Evolutionary conservation across 1,140 invertebrate species (phyloP).

Genomic region (Cataglyphis hispanica): DNA sequence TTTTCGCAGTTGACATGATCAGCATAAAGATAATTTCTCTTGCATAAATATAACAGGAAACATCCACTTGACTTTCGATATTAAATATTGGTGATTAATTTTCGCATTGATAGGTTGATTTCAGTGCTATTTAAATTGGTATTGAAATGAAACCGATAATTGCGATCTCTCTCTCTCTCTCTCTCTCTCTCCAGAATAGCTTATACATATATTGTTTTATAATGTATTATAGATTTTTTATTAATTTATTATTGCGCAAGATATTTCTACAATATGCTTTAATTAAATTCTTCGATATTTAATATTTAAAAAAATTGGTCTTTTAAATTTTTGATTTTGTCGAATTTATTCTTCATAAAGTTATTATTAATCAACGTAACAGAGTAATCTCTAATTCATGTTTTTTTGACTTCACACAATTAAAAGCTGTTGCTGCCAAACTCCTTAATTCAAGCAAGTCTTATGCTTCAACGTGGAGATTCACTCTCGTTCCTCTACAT

Average conservation of each 20-base stretch:
- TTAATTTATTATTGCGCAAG: neutral
- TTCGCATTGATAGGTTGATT: neutral
- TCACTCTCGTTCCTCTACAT: slow-evolving; percentile 5
- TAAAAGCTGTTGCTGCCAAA: no score
- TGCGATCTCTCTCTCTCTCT: no score
- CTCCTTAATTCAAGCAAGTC: neutral
- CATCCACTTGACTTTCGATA: neutral
- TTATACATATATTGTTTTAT: neutral
- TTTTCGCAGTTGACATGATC: neutral
- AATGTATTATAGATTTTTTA: neutral
- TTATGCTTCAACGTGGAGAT: neutral
- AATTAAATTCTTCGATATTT: neutral
- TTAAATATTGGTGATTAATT: neutral
- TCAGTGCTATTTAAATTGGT: neutral
- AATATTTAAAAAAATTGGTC: neutral
- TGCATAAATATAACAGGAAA: neutral
- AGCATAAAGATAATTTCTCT: slow-evolving; percentile 22
- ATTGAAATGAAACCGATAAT: neutral
- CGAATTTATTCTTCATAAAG: neutral
- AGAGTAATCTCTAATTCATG: neutral
- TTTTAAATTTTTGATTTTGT: neutral
- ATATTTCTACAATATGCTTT: neutral
- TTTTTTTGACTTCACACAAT: no score
- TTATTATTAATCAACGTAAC: slow-evolving; percentile 1
- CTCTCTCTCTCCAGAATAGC: neutral